Percentiles rank a stretch among this genome's conserved stretches.
These are phyloP conservation scores for Campylomormyrus tamandua DNA, from an alignment of 2,113 vertebrate species.

Conservation along the genomic window DNA sequence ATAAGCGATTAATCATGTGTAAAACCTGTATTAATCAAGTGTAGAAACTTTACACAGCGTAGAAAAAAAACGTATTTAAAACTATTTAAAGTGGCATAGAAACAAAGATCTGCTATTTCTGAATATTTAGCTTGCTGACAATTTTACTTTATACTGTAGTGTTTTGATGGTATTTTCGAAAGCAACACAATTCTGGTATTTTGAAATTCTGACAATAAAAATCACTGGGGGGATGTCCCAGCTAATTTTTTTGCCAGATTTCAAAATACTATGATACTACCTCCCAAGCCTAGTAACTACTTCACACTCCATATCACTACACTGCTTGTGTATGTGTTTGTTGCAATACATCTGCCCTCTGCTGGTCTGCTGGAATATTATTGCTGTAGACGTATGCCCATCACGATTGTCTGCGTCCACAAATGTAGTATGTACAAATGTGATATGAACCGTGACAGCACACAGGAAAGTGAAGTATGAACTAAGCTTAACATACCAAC, in stretches of 20 bases:
- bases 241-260: background rate
- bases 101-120: background rate
- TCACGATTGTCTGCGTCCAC: background rate
- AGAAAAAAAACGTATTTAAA: background rate
- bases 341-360: background rate
- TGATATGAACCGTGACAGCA: background rate
- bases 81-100: background rate
- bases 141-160: background rate
- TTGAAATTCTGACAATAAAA: background rate
- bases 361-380: background rate
- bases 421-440: background rate
- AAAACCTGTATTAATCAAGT: background rate
- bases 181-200: background rate
- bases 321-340: background rate
- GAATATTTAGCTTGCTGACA: background rate
- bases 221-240: background rate
- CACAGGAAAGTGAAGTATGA: background rate
- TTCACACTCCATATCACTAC: background rate
- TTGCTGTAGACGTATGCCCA: background rate
- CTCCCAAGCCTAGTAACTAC: background rate
- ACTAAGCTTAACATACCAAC: background rate
- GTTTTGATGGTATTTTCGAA: background rate
- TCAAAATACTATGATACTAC: background rate
- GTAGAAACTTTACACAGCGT: background rate
- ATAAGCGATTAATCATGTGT: background rate